Evolutionary conservation across 2,888 invertebrate species (phyloP).

Genomic region (Philonicus albiceps): DNA sequence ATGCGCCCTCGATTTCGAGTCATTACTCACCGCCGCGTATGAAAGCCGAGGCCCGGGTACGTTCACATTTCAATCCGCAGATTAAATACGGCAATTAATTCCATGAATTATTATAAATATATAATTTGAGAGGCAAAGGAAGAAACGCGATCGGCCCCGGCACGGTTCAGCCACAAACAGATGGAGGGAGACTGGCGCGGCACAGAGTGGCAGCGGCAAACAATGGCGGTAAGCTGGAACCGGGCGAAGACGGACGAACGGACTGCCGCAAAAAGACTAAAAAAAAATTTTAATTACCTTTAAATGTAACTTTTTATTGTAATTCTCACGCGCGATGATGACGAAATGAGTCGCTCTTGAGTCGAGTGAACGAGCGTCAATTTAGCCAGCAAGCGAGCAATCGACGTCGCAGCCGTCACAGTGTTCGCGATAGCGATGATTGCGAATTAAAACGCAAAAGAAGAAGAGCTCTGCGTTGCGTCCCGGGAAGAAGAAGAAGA

Average conservation of each 20-base stretch:
- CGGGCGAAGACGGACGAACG: neutral
- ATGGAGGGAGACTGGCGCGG: neutral
- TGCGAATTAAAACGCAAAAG: slow-evolving; percentile 21
- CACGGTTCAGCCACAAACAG: neutral
- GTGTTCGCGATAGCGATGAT: neutral
- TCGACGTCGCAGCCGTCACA: neutral
- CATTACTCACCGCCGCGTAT: slow-evolving; percentile 40
- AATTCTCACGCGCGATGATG: slow-evolving; percentile 43
- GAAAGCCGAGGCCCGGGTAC: slow-evolving; percentile 26
- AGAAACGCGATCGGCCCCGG: slow-evolving; percentile 7
- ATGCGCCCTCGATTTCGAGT: slow-evolving; percentile 46
- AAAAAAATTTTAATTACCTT: slow-evolving; percentile 42
- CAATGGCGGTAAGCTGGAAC: neutral
- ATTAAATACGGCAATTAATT: slow-evolving; percentile 43
- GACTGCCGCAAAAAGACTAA: neutral
- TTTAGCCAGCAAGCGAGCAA: neutral
- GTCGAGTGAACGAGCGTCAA: slow-evolving; percentile 24
- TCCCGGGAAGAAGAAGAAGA: neutral
- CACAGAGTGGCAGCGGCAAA: neutral
- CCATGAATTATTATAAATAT: slow-evolving; percentile 45
- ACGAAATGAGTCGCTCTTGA: slow-evolving; percentile 30
- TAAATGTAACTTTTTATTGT: slow-evolving; percentile 43
- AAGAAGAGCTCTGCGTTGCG: neutral
- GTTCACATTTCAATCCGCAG: slow-evolving; percentile 41
- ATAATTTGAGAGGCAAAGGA: slow-evolving; percentile 36